Percentiles rank a stretch among this genome's conserved stretches.
Conservation (phyloP, 2,797 vertebrate species). For the Chelonia mydas region DNA sequence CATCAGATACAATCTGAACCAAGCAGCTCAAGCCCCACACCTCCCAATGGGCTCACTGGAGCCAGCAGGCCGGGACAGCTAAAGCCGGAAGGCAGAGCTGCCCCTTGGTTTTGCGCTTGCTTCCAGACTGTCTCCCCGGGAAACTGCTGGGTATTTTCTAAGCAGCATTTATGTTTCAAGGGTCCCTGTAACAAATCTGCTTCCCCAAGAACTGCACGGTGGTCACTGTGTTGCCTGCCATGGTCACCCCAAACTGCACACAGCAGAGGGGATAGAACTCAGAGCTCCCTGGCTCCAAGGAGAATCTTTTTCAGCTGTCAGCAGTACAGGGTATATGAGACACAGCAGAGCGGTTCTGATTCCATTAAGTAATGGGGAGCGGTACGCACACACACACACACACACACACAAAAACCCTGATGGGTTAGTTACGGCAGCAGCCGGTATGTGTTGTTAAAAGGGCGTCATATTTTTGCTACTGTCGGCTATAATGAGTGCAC, state of each 20-base stretch:
- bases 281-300: accelerated
- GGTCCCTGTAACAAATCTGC: accelerated
- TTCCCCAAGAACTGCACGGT: background rate
- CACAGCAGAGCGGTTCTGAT: accelerated
- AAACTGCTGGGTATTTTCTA: accelerated
- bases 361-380: accelerated
- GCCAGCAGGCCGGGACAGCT: accelerated
- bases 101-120: accelerated
- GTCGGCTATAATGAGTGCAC: background rate
- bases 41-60: accelerated
- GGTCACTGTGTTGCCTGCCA: accelerated
- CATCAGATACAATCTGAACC: no score
- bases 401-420: no score
- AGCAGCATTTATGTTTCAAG: accelerated
- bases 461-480: background rate
- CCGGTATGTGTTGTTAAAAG: background rate
- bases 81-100: accelerated
- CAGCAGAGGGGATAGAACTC: background rate
- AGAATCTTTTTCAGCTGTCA: no score
- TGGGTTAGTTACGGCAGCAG: background rate
- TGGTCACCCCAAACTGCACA: accelerated
- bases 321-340: background rate
- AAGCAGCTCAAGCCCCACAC: background rate
- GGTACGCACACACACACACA: accelerated
- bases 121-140: accelerated